Conservation (phyloP, 2,888 invertebrate genomes). For the Heliconius cydno region DNA sequence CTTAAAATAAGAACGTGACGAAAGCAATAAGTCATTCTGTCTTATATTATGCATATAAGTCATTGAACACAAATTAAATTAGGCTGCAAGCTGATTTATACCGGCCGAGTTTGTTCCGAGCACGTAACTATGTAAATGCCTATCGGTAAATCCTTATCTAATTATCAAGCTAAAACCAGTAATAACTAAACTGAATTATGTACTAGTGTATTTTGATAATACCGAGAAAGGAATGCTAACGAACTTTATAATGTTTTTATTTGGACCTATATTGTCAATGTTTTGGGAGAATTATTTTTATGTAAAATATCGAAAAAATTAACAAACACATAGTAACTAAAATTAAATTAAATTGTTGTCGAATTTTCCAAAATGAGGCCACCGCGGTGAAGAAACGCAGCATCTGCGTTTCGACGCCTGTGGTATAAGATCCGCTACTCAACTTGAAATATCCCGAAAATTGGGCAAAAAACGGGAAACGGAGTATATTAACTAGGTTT, state of each 20-base stretch:
- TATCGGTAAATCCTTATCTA: conserved; percentile 13
- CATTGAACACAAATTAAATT: conserved; percentile 30
- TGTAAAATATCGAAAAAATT: not conserved
- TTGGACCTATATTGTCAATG: not conserved
- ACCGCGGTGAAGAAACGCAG: not conserved
- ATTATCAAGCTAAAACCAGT: conserved; percentile 20
- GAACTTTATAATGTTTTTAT: conserved; percentile 4
- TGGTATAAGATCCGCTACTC: not conserved
- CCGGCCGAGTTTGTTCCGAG: conserved; percentile 28
- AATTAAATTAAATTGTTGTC: not conserved
- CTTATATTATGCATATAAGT: too few species aligned
- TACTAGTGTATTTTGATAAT: not conserved
- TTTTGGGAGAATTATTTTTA: not conserved
- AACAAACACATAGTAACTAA: not conserved
- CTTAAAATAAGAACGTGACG: not conserved
- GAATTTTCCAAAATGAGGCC: not conserved
- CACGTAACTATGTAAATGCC: conserved; percentile 9
- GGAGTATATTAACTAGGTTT: too few species aligned
- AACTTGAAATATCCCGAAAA: not conserved
- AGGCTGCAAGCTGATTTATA: conserved; percentile 33
- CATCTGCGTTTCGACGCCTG: not conserved
- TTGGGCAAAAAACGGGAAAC: not conserved
- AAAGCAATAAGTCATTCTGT: too few species aligned
- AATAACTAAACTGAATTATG: conserved; percentile 5
- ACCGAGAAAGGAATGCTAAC: not conserved